A percentile compares a stretch with the other conserved stretches of the same genome.
Conservation (phyloP, 2,113 vertebrate genomes). For the Odontophorus gujanensis region DNA sequence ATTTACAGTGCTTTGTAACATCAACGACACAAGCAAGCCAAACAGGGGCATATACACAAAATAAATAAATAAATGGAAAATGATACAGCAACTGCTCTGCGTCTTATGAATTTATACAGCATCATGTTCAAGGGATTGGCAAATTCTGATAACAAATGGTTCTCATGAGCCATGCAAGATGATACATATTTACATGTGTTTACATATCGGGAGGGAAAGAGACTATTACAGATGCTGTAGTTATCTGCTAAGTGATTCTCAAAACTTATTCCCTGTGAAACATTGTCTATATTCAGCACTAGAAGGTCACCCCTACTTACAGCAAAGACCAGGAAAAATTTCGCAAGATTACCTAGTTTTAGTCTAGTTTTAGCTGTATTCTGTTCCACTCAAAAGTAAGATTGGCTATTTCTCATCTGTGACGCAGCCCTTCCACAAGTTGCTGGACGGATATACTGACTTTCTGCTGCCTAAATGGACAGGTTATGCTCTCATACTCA, state of each 20-base stretch:
- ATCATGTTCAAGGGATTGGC: background rate
- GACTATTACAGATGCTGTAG: background rate
- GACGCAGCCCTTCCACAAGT: fast-evolving
- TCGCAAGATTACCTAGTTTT: background rate
- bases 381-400: background rate
- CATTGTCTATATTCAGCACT: background rate
- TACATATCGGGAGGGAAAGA: fast-evolving
- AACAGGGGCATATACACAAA: background rate
- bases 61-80: too few relatives aligned
- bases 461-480: background rate
- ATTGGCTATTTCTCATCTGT: background rate
- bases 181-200: background rate
- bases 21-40: background rate
- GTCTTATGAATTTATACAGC: background rate
- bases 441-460: background rate
- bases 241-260: background rate
- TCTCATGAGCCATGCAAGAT: background rate
- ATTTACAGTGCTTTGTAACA: background rate
- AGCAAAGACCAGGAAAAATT: background rate
- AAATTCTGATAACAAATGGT: background rate
- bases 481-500: background rate
- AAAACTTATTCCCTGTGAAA: background rate
- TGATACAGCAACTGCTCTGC: background rate
- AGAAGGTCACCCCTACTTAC: background rate
- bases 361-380: background rate